Evolutionary conservation across 2,888 invertebrate genomes (phyloP).

Genomic region (Adineta ricciae): DNA sequence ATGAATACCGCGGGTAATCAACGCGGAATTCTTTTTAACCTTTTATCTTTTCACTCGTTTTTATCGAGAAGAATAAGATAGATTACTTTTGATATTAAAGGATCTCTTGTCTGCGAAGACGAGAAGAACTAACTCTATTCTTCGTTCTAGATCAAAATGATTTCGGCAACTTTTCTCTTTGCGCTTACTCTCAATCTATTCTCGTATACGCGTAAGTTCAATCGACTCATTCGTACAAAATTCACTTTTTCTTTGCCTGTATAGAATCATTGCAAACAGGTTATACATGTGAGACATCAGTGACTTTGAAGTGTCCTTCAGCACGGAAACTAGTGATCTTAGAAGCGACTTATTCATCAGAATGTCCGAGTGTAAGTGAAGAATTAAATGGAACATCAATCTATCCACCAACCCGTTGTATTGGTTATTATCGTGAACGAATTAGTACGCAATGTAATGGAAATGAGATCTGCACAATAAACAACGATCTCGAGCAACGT

Average conservation of each 20-base stretch:
- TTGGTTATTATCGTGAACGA: background rate
- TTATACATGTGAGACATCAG: slow-evolving; percentile 6
- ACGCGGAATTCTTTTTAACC: background rate
- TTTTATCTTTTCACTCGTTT: background rate
- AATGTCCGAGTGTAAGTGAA: background rate
- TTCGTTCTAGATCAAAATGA: background rate
- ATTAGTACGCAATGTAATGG: background rate
- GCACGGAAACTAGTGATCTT: background rate
- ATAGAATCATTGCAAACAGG: background rate
- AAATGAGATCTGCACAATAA: background rate
- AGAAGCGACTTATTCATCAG: background rate
- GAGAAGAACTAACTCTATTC: background rate
- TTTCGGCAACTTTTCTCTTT: background rate
- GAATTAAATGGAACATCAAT: background rate
- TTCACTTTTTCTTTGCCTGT: background rate
- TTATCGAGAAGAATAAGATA: background rate
- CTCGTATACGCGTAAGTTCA: background rate
- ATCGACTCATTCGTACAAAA: no score
- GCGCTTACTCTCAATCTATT: background rate
- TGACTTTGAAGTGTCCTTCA: background rate
- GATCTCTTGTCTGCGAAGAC: no score
- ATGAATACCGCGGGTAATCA: background rate
- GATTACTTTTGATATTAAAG: background rate
- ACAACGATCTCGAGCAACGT: background rate
- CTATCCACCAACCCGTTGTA: background rate